Percentiles rank a stretch among this genome's conserved stretches.
Conservation (phyloP, 2,113 vertebrate species). For the Lamprologus sp. region DNA sequence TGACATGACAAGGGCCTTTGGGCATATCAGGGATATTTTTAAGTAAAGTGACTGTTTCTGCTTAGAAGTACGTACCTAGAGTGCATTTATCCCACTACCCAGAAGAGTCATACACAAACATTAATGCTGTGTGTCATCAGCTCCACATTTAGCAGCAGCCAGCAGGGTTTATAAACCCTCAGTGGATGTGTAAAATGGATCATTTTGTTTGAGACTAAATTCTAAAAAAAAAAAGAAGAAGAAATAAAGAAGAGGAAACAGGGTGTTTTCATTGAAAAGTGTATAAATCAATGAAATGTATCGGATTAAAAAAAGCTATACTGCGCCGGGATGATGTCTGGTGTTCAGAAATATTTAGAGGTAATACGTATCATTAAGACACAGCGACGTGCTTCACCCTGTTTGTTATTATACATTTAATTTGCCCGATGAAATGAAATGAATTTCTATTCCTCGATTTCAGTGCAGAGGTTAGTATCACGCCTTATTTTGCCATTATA, state of each 20-base stretch:
- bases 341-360: neutral
- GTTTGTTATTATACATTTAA: neutral
- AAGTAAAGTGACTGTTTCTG: neutral
- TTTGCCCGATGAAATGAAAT: neutral
- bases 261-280: neutral
- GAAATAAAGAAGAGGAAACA: neutral
- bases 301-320: neutral
- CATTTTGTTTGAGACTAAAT: constrained; percentile 1
- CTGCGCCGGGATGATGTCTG: neutral
- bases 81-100: neutral
- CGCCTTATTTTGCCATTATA: neutral
- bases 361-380: neutral
- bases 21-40: neutral
- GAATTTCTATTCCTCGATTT: neutral
- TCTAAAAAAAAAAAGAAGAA: neutral
- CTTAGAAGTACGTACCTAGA: neutral
- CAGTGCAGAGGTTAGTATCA: neutral
- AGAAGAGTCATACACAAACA: constrained; percentile 15
- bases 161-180: neutral
- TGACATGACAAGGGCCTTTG: neutral
- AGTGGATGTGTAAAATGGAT: neutral
- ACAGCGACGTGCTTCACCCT: neutral
- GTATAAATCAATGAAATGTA: neutral
- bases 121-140: neutral
- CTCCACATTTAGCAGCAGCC: constrained; percentile 21